phyloP scores from a whole-genome alignment of 2,113 vertebrate genomes.

The Anguilla japonica region DNA sequence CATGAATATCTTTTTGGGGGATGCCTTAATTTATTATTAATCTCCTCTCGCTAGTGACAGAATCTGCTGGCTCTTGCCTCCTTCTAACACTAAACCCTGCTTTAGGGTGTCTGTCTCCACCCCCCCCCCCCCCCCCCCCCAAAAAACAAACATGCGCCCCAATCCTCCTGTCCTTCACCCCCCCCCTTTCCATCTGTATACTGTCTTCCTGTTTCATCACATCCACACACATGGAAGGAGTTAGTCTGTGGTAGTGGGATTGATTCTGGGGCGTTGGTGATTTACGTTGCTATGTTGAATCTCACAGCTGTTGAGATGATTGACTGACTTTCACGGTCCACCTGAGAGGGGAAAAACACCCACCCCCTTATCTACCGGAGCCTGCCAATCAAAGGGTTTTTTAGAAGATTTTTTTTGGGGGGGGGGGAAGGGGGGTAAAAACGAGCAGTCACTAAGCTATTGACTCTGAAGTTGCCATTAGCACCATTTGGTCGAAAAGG shows the following conservation, averaged over 20 bases:
- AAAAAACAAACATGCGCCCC: neutral
- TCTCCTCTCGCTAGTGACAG: conserved; percentile 64
- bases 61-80: conserved; percentile 38
- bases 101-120: conserved; percentile 52
- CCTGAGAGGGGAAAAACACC: neutral
- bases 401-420: conserved; percentile 26
- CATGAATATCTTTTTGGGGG: conserved; percentile 73
- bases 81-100: conserved; percentile 52
- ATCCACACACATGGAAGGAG: conserved; percentile 44
- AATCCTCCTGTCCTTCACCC: conserved; percentile 16
- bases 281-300: neutral
- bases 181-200: conserved; percentile 43
- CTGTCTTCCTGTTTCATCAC: conserved; percentile 40
- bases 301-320: neutral
- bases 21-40: conserved; percentile 77
- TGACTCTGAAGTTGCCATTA: conserved; percentile 53
- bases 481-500: conserved; percentile 49
- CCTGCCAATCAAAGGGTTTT: neutral
- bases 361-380: neutral
- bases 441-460: conserved; percentile 28
- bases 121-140: conserved; percentile 1
- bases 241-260: conserved; percentile 45
- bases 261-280: neutral
- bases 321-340: neutral
- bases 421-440: neutral